These are phyloP conservation scores for Chalcosyrphus nemorum DNA, from an alignment of 2,888 invertebrate genomes.

Conservation along the genomic window DNA sequence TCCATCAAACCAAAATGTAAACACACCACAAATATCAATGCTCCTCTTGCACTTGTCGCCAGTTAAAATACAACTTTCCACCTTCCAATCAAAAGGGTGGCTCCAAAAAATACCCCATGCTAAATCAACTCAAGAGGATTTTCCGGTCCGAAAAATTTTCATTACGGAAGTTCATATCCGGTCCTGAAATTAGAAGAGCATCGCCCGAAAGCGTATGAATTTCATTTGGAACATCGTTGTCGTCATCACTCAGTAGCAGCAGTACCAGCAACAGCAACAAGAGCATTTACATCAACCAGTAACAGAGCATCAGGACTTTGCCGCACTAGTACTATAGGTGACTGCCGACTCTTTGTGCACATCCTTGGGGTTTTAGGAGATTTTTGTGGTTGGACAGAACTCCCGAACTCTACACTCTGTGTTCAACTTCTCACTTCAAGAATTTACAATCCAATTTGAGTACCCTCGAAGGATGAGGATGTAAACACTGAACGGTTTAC, in stretches of 20 bases:
- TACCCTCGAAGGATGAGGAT: slow-evolving; percentile 48
- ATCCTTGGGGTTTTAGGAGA: slow-evolving; percentile 60
- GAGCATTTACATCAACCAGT: slow-evolving; percentile 19
- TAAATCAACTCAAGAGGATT: slow-evolving; percentile 78
- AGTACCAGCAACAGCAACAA: slow-evolving; percentile 15
- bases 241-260: slow-evolving; percentile 57
- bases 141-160: slow-evolving; percentile 87
- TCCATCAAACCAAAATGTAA: slow-evolving; percentile 68
- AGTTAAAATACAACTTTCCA: background rate
- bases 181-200: slow-evolving; percentile 81
- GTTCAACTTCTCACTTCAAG: slow-evolving; percentile 72
- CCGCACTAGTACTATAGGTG: background rate
- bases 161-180: slow-evolving; percentile 95
- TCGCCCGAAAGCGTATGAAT: slow-evolving; percentile 73
- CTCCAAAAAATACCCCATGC: slow-evolving; percentile 61
- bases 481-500: slow-evolving; percentile 57
- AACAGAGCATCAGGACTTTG: background rate
- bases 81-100: background rate
- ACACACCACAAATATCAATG: slow-evolving; percentile 59
- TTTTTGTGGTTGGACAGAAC: slow-evolving; percentile 63
- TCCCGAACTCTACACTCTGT: slow-evolving; percentile 44
- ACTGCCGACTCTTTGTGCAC: slow-evolving; percentile 60
- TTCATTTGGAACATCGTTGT: slow-evolving; percentile 64
- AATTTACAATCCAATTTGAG: slow-evolving; percentile 72
- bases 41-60: slow-evolving; percentile 48